A percentile compares a stretch with the other conserved stretches of the same genome.
Evolutionary conservation across 2,888 invertebrate genomes (phyloP).

Genomic region (Drosophila paracracens): DNA sequence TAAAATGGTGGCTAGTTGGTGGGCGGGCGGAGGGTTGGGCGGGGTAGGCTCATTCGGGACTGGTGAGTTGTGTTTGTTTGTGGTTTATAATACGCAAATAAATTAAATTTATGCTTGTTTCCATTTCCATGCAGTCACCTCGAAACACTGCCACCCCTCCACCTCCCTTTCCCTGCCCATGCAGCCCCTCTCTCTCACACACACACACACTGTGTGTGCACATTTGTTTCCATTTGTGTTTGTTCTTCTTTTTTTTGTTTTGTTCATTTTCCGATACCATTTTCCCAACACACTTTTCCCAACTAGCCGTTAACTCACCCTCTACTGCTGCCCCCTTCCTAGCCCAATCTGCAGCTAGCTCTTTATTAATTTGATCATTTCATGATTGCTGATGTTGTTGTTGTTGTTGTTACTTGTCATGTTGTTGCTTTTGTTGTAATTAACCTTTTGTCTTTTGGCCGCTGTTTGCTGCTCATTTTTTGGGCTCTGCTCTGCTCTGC

Average conservation of each 20-base stretch:
- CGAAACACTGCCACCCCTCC: neutral
- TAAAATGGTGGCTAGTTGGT: conserved; percentile 17
- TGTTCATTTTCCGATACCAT: conserved; percentile 55
- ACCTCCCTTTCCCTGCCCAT: neutral
- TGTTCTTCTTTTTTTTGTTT: conserved; percentile 37
- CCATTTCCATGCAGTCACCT: conserved; percentile 56
- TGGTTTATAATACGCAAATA: conserved; percentile 82
- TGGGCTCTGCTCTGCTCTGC: conserved; percentile 34
- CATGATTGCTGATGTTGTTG: conserved; percentile 58
- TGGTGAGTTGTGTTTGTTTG: conserved; percentile 65
- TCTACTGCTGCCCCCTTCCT: neutral
- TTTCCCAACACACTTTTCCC: conserved; percentile 57
- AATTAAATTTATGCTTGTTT: conserved; percentile 77
- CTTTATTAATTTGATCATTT: conserved; percentile 80
- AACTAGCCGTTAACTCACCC: conserved; percentile 16
- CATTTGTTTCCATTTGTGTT: conserved; percentile 59
- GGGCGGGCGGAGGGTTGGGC: neutral
- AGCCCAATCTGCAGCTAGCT: conserved; percentile 65
- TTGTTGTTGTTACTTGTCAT: conserved; percentile 33
- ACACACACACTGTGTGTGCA: conserved; percentile 9
- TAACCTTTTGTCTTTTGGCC: conserved; percentile 75
- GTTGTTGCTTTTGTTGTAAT: conserved; percentile 75
- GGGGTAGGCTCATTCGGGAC: conserved; percentile 14
- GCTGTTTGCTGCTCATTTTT: conserved; percentile 57
- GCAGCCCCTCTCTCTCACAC: no score